These are phyloP conservation scores for Calidris pugnax DNA, from an alignment of 2,113 vertebrate species.

Conservation along the genomic window DNA sequence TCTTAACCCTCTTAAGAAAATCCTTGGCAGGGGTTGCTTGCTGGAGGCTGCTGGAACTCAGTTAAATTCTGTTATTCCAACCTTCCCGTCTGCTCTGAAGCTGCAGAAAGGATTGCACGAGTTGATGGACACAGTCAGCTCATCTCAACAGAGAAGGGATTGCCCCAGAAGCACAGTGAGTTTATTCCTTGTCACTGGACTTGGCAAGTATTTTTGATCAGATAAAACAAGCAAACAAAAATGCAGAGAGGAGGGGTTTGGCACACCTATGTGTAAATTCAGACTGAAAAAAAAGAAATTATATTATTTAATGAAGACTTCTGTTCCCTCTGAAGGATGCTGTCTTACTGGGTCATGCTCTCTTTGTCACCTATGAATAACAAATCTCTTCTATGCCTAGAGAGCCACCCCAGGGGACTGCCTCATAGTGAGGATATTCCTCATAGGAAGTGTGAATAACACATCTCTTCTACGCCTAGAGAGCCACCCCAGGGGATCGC, in stretches of 20 bases:
- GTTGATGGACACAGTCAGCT: background rate
- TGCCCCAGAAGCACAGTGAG: background rate
- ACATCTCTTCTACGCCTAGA: background rate
- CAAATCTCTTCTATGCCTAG: background rate
- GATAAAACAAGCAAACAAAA: background rate
- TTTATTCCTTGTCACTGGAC: background rate
- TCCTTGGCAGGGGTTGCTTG: fast-evolving
- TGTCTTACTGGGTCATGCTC: background rate
- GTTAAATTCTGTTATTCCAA: background rate
- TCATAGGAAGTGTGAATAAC: background rate
- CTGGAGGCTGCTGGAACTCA: background rate
- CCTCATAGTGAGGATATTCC: background rate
- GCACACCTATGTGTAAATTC: background rate
- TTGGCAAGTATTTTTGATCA: background rate
- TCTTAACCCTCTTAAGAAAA: background rate
- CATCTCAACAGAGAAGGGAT: background rate
- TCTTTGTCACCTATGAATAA: background rate
- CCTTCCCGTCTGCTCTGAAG: background rate
- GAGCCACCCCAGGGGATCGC: background rate
- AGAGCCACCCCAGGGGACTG: background rate
- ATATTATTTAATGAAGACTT: background rate
- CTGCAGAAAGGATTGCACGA: background rate
- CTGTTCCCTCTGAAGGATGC: background rate
- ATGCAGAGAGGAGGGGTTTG: background rate
- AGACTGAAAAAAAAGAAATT: background rate